Percentiles rank a stretch among this genome's conserved stretches.
Evolutionary conservation across 2,113 vertebrate species (phyloP).

Genomic region (Thamnophis sirtalis): DNA sequence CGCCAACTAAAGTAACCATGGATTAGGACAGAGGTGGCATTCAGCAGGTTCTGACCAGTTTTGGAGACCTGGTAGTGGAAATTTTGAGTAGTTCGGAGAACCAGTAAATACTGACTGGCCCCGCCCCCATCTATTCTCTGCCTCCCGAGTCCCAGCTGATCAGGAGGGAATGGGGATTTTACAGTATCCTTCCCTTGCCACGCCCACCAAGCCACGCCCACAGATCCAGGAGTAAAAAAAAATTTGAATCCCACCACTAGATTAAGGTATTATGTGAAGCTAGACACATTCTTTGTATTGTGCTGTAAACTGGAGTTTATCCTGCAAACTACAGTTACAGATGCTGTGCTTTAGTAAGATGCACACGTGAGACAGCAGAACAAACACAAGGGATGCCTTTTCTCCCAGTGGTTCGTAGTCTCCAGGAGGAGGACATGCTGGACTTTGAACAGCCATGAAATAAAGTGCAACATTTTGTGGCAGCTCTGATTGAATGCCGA

Average conservation of each 20-base stretch:
- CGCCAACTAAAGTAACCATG: not conserved
- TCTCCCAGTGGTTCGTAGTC: not conserved
- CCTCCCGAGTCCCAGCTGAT: no score
- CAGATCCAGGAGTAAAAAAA: no score
- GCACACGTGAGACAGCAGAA: not conserved
- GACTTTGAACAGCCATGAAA: not conserved
- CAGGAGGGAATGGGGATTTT: no score
- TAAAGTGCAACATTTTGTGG: not conserved
- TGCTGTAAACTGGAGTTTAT: not conserved
- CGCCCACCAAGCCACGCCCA: no score
- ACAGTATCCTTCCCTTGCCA: no score
- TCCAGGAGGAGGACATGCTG: not conserved
- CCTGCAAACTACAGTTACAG: not conserved
- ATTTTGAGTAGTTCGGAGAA: no score
- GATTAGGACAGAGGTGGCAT: not conserved
- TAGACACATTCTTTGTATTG: not conserved
- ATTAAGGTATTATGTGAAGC: not conserved
- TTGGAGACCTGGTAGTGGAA: no score
- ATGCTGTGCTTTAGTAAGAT: not conserved
- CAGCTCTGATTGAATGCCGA: not conserved
- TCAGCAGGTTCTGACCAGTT: no score
- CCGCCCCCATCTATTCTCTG: no score
- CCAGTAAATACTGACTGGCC: no score
- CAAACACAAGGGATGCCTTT: not conserved
- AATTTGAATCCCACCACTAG: no score